Base-by-base conservation (phyloP, 1,140 invertebrate species). In the Cataglyphis hispanica region DNA sequence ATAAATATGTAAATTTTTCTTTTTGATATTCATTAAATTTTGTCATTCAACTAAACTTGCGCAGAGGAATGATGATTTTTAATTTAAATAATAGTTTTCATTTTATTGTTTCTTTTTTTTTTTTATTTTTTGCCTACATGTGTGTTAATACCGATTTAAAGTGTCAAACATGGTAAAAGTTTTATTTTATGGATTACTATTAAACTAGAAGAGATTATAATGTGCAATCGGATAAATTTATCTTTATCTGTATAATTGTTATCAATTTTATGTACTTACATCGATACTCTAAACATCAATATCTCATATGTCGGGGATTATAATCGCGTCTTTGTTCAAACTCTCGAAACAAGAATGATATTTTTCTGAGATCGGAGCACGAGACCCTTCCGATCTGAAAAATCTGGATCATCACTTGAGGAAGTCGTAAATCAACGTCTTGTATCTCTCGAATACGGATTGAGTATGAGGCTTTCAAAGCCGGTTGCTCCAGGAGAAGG, bases 381-480 rank as follows among this genome's bases (percentile, higher is more conserved):
- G 56, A 56, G 81, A 84, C 70, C 58, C 72, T 77, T 43, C 46
- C 72, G 25, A 77, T 84, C 72, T 43, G 74, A 84, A 77, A 75
- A 76, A 84, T 76, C 70, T 84, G 70, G 70, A 84, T 84, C 83
- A 77, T 84, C 83, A 75, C 83, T 84, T 43, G 83, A 75, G 67
- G 78, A 83, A 83, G 78, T 83, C 78, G 78, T 83, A 83, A 83
- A 83, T 83, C 78, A 83, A 83, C 78, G 78, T 83, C 78, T 83
- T 83, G 78, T 83, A 83, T 83, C 67, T 83, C 67, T 83, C 78
- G 78, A 83, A 83, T 83, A 27, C 78, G 78, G 67, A 83, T 83
- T 61, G 78, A 74, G 78, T 83, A 83, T 83, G 74, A 76, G 87
- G 88, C 85, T 90, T 83, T 87, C 67, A 84, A 81, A 88, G 86